Evolutionary conservation across 2,797 vertebrate genomes (phyloP), one percentile per base, ranked within the genome.

Genomic region (Moxostoma hubbsi): DNA sequence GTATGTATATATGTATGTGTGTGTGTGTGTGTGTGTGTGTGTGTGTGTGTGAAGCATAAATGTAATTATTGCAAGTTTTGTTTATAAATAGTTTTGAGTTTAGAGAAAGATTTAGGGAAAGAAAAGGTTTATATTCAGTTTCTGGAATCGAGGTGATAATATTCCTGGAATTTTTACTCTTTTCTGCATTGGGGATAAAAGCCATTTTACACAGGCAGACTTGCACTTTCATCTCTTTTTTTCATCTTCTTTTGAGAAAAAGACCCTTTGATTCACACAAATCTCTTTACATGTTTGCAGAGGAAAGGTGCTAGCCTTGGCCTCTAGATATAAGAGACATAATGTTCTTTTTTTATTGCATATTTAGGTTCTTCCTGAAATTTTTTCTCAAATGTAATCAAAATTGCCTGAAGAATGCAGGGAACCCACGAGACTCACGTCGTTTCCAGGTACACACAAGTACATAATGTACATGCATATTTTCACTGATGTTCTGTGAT

Each of bases 371-470:
- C 47, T 73, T 73, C 61, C n/a, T 79, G 24, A 79, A 79, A 16
- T 51, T 73, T 10, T 73, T 79, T 59, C 69, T 79, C 7, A 79
- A 79, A 66, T 79, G 77, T 66, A 79, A 79, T 79, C 77, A 79
- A 66, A 79, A 79, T 43, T 79, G 77, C 70, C 54, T 79, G 53
- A 79, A 66, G 46, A 79, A 73, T 8, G 69, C 69, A 7, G 77
- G 77, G 43, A 79, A 79, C n/a, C 69, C 77, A 13, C 69, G 77
- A 10, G 69, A 73, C 24, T 51, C 77, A 0, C 77, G 77, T 15
- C 77, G 69, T 51, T 79, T 79, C 16, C 77, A 79, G 77, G 77
- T 79, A 62, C 50, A 53, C n/a, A 24, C n/a, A 36, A 4, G 11
- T 45, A 3, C 16, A 36, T 43, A 0, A 58, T 68, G 47, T 53